These are phyloP conservation scores for Sphaerophoria taeniata DNA, from an alignment of 2,888 invertebrate species.

Conservation along the genomic window DNA sequence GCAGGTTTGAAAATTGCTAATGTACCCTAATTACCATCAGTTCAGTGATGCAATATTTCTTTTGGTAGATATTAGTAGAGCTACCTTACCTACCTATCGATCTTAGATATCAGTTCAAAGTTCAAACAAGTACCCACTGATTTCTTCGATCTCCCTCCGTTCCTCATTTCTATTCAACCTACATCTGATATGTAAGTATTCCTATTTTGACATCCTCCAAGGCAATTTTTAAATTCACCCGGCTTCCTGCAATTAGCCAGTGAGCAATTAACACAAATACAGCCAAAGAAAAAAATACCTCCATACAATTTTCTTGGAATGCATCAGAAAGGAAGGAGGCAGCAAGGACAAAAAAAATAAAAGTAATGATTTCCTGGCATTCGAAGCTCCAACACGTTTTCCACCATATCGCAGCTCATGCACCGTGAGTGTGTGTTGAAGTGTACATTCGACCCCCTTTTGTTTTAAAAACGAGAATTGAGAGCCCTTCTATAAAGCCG, in stretches of 20 bases:
- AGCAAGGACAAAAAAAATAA: too few species aligned
- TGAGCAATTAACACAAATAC: constrained; percentile 69
- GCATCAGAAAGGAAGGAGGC: constrained; percentile 41
- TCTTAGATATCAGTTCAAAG: too few species aligned
- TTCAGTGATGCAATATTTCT: too few species aligned
- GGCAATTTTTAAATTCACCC: constrained; percentile 71
- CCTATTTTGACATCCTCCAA: constrained; percentile 62
- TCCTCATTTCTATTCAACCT: constrained; percentile 6
- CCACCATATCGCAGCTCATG: constrained; percentile 38
- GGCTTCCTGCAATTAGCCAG: constrained; percentile 73
- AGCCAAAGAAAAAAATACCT: constrained; percentile 12
- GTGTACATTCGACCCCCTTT: constrained; percentile 32
- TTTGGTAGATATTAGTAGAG: too few species aligned
- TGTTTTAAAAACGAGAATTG: constrained; percentile 11
- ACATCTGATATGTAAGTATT: constrained; percentile 47
- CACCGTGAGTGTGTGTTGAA: constrained; percentile 30
- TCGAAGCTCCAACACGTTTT: constrained; percentile 61
- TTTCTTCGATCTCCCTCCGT: constrained; percentile 1
- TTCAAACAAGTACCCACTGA: too few species aligned
- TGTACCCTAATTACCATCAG: too few species aligned
- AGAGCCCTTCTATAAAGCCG: constrained; percentile 56
- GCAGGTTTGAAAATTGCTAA: too few species aligned
- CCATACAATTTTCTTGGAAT: constrained; percentile 63
- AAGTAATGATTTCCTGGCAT: constrained; percentile 72
- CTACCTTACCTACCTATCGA: too few species aligned